A percentile compares a stretch with the other conserved stretches of the same genome.
Evolutionary conservation across 2,888 invertebrate species (phyloP).

Genomic region (Pogonocherus hispidulus): DNA sequence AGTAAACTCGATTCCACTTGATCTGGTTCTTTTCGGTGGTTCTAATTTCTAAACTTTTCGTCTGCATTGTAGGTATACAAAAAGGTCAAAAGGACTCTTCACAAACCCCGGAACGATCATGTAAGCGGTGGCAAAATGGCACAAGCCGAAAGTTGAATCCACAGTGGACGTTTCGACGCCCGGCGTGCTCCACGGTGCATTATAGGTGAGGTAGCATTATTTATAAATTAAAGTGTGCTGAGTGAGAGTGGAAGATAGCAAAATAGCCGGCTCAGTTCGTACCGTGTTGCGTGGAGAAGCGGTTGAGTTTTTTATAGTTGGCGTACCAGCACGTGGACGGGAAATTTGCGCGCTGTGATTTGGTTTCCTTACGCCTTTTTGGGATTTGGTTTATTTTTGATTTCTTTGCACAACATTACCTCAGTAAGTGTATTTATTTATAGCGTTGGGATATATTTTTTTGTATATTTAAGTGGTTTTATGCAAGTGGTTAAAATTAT

Average conservation of each 20-base stretch:
- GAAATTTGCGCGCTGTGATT: conserved; percentile 35
- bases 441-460: no score
- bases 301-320: conserved; percentile 42
- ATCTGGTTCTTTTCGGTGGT: no score
- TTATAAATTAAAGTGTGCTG: conserved; percentile 47
- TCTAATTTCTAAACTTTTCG: no score
- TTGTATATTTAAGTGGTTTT: no score
- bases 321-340: conserved; percentile 40
- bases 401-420: neutral
- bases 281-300: conserved; percentile 38
- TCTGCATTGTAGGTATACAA: no score
- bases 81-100: no score
- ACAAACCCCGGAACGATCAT: no score
- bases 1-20: no score
- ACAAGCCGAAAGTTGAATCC: no score
- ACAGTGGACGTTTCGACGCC: no score
- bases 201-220: conserved; percentile 51
- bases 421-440: neutral
- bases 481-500: no score
- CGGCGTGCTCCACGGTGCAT: conserved; percentile 21
- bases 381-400: neutral
- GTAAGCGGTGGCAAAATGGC: no score
- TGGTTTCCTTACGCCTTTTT: neutral
- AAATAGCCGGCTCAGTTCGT: conserved; percentile 48
- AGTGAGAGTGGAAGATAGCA: conserved; percentile 37